These are phyloP conservation scores for Cricetomys ansorgei DNA, from an alignment of 2,113 vertebrate species.

Conservation along the genomic window DNA sequence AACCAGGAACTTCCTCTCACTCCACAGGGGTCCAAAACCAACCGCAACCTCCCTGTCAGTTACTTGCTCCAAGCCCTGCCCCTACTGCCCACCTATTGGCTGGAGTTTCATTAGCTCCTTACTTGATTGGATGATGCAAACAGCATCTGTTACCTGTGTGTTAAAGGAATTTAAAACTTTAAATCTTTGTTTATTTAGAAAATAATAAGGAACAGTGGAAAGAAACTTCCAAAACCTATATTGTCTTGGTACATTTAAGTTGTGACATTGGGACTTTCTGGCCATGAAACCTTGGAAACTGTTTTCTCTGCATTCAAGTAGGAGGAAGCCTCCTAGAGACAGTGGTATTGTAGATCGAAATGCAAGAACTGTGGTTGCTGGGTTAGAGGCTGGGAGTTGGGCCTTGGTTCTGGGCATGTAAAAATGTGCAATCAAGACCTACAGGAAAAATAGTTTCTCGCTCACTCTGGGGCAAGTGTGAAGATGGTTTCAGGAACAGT, in stretches of 20 bases:
- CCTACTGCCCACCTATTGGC: constrained; percentile 52
- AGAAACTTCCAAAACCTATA: neutral
- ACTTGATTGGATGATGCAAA: constrained; percentile 54
- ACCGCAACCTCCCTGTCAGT: constrained; percentile 57
- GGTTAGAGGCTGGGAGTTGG: neutral
- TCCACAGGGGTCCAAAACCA: neutral
- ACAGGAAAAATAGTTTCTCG: neutral
- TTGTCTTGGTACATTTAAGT: neutral
- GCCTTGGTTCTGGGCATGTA: neutral
- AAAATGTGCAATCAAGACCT: neutral
- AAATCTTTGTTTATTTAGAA: neutral
- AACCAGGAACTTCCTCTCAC: neutral
- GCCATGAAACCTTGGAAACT: neutral
- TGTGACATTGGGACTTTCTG: constrained; percentile 3
- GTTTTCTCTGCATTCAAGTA: neutral
- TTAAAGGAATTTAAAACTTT: neutral
- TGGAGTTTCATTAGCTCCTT: neutral
- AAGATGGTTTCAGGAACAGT: neutral
- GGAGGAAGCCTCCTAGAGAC: neutral
- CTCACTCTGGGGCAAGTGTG: neutral
- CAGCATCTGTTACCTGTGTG: accelerated
- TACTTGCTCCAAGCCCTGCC: constrained; percentile 57
- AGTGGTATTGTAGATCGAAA: neutral
- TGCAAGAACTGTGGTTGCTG: neutral
- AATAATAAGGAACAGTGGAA: neutral